Evolutionary conservation across 2,888 invertebrate species (phyloP), one percentile per base, ranked within the genome.

Genomic region (Odontocerum albicorne): DNA sequence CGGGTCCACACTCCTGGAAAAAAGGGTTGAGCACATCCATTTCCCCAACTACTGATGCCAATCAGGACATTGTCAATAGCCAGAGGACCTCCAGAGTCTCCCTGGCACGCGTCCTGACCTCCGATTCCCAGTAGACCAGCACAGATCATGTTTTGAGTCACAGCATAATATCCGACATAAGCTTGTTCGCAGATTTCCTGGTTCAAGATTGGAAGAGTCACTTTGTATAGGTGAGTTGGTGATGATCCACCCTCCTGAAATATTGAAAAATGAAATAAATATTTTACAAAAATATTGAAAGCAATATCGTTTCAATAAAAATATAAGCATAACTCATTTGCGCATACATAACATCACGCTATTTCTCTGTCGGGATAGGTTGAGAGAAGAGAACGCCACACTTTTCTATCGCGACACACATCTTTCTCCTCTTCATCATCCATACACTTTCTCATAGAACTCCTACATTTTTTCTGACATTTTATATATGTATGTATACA

Each of bases 1-100:
- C 79, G 72, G 1, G 80, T 78, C 49, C 81, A 83, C 1, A 83
- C 81, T 40, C 82, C 83, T 2, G 83, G 82, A 61, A 79, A 81
- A 33, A 65, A 59, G 1, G 66, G 64, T 38, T 74, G 70, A 6
- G 81, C 82, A 62, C 82, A 82, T 3, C 76, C 77, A 68, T 78
- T 79, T 32, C 82, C 82, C 75, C 78, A 82, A 13, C 82, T 82
- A 1, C 82, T 81, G 46, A 82, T 70, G 36, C 82, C 82, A 40
- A 81, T 66, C 36, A 81, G 66, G 49, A 67, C 65, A 8, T 21
- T 22, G 3, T 15, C 12, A 67, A 68, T 72, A 40, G 75, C 64
- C 58, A 81, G 68, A 22, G 81, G 80, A 1, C 81, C 81, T 0
- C 81, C 81, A 61, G 78, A 77, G 69, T 81, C 81, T 12, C 80